phyloP scores from a whole-genome alignment of 1,140 invertebrate species.

The Cyrtorhinus lividipennis region DNA sequence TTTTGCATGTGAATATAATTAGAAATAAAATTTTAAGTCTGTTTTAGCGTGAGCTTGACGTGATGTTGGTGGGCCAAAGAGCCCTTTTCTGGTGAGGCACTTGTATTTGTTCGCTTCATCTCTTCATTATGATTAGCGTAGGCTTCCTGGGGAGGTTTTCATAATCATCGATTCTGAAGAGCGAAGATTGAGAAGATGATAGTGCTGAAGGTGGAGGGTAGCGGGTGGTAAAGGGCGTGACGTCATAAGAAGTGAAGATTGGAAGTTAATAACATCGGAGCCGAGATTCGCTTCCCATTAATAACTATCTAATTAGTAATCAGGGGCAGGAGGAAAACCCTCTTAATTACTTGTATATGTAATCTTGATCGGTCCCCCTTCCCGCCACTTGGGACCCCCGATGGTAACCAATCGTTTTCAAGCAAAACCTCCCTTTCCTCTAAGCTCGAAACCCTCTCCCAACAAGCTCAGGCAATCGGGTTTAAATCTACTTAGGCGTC shows the following conservation, averaged over 20 bases:
- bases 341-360: slow-evolving; percentile 22
- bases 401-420: too few relatives aligned
- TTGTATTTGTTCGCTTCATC: too few relatives aligned
- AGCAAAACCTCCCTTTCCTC: too few relatives aligned
- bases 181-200: not conserved
- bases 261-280: slow-evolving; percentile 17
- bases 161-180: not conserved
- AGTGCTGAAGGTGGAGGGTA: not conserved
- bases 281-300: slow-evolving; percentile 16
- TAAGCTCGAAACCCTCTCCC: too few relatives aligned
- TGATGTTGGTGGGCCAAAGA: too few relatives aligned
- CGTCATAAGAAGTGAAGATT: slow-evolving; percentile 13
- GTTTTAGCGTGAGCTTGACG: too few relatives aligned
- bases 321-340: slow-evolving; percentile 12
- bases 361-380: slow-evolving; percentile 18
- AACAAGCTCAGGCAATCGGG: slow-evolving; percentile 7
- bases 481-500: slow-evolving; percentile 14
- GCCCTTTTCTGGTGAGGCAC: too few relatives aligned
- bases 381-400: not conserved
- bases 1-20: too few relatives aligned
- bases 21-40: too few relatives aligned
- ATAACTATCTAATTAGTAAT: slow-evolving; percentile 22
- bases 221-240: not conserved
- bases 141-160: not conserved
- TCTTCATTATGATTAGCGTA: too few relatives aligned